phyloP scores from a whole-genome alignment of 2,113 vertebrate genomes.

The Python bivittatus region DNA sequence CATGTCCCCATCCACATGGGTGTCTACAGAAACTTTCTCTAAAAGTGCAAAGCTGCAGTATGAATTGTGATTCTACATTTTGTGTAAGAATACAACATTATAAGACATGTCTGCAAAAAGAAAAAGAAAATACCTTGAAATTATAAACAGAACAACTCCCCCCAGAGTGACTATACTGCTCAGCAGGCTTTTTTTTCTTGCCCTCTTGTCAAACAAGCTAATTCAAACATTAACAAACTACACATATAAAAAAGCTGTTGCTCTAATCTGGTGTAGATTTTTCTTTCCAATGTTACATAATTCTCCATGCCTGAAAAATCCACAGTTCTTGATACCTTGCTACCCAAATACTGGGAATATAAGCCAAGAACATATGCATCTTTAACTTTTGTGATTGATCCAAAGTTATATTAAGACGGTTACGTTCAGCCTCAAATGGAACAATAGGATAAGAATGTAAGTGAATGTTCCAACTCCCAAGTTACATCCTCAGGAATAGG shows the following conservation, averaged over 20 bases:
- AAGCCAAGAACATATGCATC: no score
- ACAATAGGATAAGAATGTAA: no score
- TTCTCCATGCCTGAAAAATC: no score
- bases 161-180: background rate
- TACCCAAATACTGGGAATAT: no score
- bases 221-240: background rate
- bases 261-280: background rate
- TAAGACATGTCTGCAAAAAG: background rate
- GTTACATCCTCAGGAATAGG: no score
- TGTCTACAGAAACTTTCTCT: background rate
- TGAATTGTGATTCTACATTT: background rate
- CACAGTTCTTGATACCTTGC: no score
- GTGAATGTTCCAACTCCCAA: no score
- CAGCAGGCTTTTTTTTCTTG: background rate
- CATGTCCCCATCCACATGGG: background rate
- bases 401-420: no score
- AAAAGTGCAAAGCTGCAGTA: background rate
- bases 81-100: background rate
- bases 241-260: background rate
- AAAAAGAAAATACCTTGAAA: background rate
- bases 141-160: background rate
- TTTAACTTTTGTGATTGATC: no score
- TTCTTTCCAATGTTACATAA: background rate
- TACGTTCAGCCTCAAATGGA: no score
- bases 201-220: background rate